Evolutionary conservation across 2,888 invertebrate genomes (phyloP), one percentile per base, ranked within the genome.

Genomic region (Ornithoptera priamus): DNA sequence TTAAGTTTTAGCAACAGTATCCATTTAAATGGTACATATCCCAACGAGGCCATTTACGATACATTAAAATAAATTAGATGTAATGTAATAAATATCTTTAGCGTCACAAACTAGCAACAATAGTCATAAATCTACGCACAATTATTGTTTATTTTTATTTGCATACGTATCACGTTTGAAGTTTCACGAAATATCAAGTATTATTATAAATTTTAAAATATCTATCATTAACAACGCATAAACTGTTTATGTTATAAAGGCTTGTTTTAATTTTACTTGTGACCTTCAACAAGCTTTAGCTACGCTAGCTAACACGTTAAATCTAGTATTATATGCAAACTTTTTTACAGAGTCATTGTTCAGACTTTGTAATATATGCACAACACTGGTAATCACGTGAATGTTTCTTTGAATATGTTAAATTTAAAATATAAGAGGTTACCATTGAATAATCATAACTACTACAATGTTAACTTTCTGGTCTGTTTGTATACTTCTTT

Each of bases 11-110:
- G 92, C 76, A 92, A 92, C 85, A 92, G 92, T 79, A 92, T 92
- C 81, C 92, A 92, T 82, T 86, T 92, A 81, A 92, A 92, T 88
- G 92, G 92, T 89, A 91, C 90, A 86, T 92, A 92, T 85, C 90
- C 92, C 85, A 91, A 85, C 88, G 92, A 92, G 85, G 92, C 92
- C 90, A 92, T 92, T 81, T 92, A 92, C 75, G 92, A 92, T 89
- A 92, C 92, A 75, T 88, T 92, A 85, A 92, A 92, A 77, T 92
- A 92, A 82, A 73, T 77, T 74, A 81, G 74, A 74, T 77, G 73
- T 78, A 78, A 73, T 72, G 72, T 75, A 58, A 61, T 60, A 70
- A 58, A 66, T 58, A 69, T 65, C 69, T 46, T 68, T 72, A 72
- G 69, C 70, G 67, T 72, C 67, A 72, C 71, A 68, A 71, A 68